A percentile compares a stretch with the other conserved stretches of the same genome.
phyloP scores from a whole-genome alignment of 2,797 vertebrate species.

The Cossypha caffra region DNA sequence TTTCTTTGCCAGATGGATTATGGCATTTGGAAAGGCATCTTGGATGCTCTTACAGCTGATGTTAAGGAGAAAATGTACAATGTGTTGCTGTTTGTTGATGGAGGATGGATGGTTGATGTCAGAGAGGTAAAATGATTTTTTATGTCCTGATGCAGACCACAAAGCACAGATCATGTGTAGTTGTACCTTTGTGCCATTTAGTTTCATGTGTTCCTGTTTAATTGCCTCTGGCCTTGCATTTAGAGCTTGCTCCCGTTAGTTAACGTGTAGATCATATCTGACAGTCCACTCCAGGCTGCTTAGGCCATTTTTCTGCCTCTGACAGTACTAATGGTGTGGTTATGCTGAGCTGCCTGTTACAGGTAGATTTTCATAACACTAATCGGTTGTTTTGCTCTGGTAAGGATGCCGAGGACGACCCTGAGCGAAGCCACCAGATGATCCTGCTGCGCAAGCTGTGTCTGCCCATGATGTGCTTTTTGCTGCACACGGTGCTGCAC shows the following conservation, averaged over 20 bases:
- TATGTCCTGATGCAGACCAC: fast-evolving
- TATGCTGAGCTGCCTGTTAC: background rate
- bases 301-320: background rate
- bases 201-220: background rate
- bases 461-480: conserved; percentile 89
- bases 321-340: fast-evolving
- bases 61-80: conserved; percentile 98
- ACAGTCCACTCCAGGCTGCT: background rate
- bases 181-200: background rate
- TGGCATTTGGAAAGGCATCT: conserved; percentile 86
- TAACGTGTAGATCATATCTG: fast-evolving
- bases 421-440: conserved; percentile 91
- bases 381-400: fast-evolving
- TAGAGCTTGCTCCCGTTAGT: background rate
- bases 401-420: conserved; percentile 87
- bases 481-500: conserved; percentile 91
- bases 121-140: conserved; percentile 83
- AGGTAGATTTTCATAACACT: background rate
- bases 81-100: conserved; percentile 94
- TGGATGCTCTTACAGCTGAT: conserved; percentile 89
- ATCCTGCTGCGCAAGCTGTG: conserved; percentile 86
- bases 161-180: background rate
- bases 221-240: background rate
- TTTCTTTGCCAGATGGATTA: conserved; percentile 81
- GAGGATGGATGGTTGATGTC: conserved; percentile 98